Conservation (phyloP, 2,797 vertebrate species). For the Ambastaia sidthimunki region DNA sequence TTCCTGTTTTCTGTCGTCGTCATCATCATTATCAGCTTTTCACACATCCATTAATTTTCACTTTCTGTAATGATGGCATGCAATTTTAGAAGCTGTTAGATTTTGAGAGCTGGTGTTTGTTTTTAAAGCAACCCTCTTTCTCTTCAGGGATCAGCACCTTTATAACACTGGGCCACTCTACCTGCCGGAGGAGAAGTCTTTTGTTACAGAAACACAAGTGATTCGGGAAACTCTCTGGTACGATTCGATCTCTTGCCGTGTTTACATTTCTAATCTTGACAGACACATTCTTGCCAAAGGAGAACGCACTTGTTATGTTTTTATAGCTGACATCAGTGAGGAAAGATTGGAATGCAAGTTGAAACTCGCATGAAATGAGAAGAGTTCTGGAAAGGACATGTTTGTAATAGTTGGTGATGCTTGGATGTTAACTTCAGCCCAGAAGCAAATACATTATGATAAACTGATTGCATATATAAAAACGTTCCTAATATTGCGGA, state of each 20-base stretch:
- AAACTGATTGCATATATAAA: background rate
- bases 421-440: background rate
- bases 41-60: background rate
- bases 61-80: background rate
- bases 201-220: conserved; percentile 94
- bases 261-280: background rate
- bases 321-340: background rate
- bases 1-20: background rate
- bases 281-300: background rate
- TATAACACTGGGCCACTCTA: conserved; percentile 92
- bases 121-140: conserved; percentile 13
- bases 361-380: conserved; percentile 17
- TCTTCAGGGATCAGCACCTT: conserved; percentile 91
- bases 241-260: conserved; percentile 61
- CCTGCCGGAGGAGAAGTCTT: conserved; percentile 88
- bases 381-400: conserved; percentile 5
- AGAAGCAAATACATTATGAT: background rate
- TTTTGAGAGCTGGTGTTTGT: background rate
- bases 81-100: background rate
- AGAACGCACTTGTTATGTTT: background rate
- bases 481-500: too few species aligned
- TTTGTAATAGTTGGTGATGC: background rate
- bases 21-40: background rate
- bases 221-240: conserved; percentile 96
- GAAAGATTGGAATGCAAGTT: background rate